Evolutionary conservation across 2,113 vertebrate genomes (phyloP), one percentile per base, ranked within the genome.

Genomic region (Scophthalmus maximus): DNA sequence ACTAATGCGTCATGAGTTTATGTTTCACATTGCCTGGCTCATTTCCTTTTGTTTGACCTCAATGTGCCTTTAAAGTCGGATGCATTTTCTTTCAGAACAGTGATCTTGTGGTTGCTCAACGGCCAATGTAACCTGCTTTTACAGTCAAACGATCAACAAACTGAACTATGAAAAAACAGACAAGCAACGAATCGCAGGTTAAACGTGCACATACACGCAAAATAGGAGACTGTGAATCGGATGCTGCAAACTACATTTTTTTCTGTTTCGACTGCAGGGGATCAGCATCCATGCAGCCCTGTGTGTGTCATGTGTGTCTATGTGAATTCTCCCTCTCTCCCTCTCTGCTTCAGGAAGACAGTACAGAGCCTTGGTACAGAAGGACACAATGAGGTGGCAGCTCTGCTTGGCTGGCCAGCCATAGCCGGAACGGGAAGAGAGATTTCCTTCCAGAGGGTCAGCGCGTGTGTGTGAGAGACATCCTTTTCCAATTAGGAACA

Each of bases 301-400:
- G 40, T 68, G 57, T 71, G 52, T 69, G 27, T 52, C 46, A 18
- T 69, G 29, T 69, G 53, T 69, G 59, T 68, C 32, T 46, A 30
- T 14, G 57, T 50, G 53, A 73, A 46, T 30, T 25, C 11, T 26
- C 55, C 11, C 38, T 23, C 46, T 42, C 71, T 29, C 40, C 34
- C 34, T 60, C 50, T 49, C 53, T 26, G n/a, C n/a, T n/a, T n/a
- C n/a, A n/a, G n/a, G n/a, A n/a, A n/a, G n/a, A n/a, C n/a, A n/a
- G n/a, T n/a, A n/a, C 76, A 69, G 63, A 79, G 76, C 73, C 73
- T 79, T 49, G 66, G 80, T 84, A 75, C 81, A 85, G 82, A 86
- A 85, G 88, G 88, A 83, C 82, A 87, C 85, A 83, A 79, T 78
- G 78, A 89, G 86, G 88, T 89, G 87, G 86, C 83, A 79, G 90